Evolutionary conservation across 2,888 invertebrate species (phyloP), one percentile per base, ranked within the genome.

Genomic region (Lasioglossum vierecki): DNA sequence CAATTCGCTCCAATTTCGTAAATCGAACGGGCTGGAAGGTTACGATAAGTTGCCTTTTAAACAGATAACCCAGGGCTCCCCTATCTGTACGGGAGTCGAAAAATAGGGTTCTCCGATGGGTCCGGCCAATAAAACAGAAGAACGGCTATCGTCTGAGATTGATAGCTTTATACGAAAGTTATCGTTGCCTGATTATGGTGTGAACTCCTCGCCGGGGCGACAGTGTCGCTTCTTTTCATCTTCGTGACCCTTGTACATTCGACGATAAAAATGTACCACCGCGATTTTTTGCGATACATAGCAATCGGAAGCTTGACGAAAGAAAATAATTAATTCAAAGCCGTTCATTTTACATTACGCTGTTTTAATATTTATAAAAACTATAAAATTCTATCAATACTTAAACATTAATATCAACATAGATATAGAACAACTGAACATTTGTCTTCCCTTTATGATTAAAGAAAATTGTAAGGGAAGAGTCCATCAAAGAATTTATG

Each of bases 101-200:
- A 57, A 57, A n/a, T 57, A 57, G n/a, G 57, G n/a, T 57, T 11
- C n/a, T n/a, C 11, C 57, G n/a, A 57, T 57, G n/a, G n/a, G n/a
- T 4, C 72, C 71, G 72, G 68, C 57, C 80, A 80, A 85, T 85
- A 57, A n/a, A 75, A 80, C 60, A 77, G 57, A 57, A 44, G 70
- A 49, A 53, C 44, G 39, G 44, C 76, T 80, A 86, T 84, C 71
- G 76, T 71, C 39, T 9, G 30, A 79, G 85, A 82, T 79, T 84
- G 85, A 85, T 85, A 85, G 82, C 75, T 82, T 63, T 63, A 66
- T 85, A 80, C 72, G 72, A 72, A 80, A 85, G 77, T 86, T 86
- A 86, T 86, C 86, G 80, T 80, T 76, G 86, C 80, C 79, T 79
- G 85, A 86, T 85, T 85, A 73, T 72, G 46, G 22, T 49, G 70